Base-by-base conservation (phyloP, 2,888 invertebrate species). In the Meteorus cinctellus region DNA sequence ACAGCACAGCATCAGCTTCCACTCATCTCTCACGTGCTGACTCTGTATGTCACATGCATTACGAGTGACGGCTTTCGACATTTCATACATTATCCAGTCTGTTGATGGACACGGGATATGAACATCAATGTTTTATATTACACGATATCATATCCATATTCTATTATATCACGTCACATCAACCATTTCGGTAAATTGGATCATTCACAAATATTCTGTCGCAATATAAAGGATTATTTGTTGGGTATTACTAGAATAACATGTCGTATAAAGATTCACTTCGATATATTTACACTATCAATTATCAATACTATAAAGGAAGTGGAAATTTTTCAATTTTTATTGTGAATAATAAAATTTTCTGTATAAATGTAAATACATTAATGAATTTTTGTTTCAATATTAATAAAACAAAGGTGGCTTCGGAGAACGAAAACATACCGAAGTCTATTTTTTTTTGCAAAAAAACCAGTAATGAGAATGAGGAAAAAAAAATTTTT, bases 1-100 rank as follows among this genome's bases (percentile, higher is more conserved):
- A 4, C 19, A 34, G 16, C 31, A 31, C 60, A 34, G 63, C 34
- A 34, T 31, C 29, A 63, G 63, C n/a, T 31, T 34, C 31, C 29
- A 19, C 63, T n/a, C 34, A 31, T 63, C 63, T 63, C 63, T 66
- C 66, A 48, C 66, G 66, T 73, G 66, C 73, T 73, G 73, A 73
- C 66, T 65, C 51, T 65, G 73, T 51, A 73, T 73, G 73, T 73
- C 73, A 71, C 27, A 60, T 41, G 59, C 55, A 34, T 27, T 19
- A 51, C 27, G 51, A 66, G 51, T 55, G 73, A 73, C 73, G 48
- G 73, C 73, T 66, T 73, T 63, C 63, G 63, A 63, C 63, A 63
- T 34, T 72, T 73, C 73, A 73, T 73, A 41, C 59, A 67, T 73
- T 41, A 65, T 67, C 73, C 41, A 31, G 60, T 27, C 59, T 59